Evolutionary conservation across 2,113 vertebrate species (phyloP), one percentile per base, ranked within the genome.

Genomic region (Chlorocebus sabaeus): DNA sequence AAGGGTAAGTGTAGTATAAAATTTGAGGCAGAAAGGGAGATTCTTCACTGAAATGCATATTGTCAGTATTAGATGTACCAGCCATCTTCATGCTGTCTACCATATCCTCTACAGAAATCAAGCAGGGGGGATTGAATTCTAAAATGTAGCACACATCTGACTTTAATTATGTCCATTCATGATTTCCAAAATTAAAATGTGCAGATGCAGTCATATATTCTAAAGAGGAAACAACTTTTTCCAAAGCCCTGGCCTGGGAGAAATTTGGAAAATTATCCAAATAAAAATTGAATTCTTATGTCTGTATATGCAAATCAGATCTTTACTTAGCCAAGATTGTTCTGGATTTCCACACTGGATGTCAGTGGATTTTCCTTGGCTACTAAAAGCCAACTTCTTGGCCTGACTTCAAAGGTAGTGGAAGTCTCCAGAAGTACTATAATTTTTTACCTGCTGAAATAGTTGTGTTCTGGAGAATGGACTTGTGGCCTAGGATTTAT

Each of bases 241-340:
- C 90, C 90, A 93, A 87, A 95, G 70, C 61, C 57, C 11, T 80
- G 25, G 40, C 70, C 90, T 90, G 50, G 57, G 87, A 98, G 70
- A 93, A 92, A 93, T 52, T 83, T 4, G 40, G 84, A 75, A 86
- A 95, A 72, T 30, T n/a, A 57, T 81, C 79, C 82, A 76, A 94
- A 92, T 57, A 48, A 68, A 96, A 97, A 94, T 79, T 57, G 84
- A 83, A 87, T 82, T 82, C 84, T 89, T 67, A 55, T 90, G 95
- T 96, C 79, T 57, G 8, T 30, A 3, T 48, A 83, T 95, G 57
- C 78, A 92, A 64, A 93, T 70, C 4, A 50, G 72, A 57, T 85
- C 76, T 82, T 55, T 25, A 59, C n/a, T 89, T 59, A 67, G 73
- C n/a, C 92, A 52, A 78, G 2, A 81, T 73, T 22, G 55, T 83